phyloP scores from a whole-genome alignment of 2,888 invertebrate genomes.

The Argyresthia albistria region DNA sequence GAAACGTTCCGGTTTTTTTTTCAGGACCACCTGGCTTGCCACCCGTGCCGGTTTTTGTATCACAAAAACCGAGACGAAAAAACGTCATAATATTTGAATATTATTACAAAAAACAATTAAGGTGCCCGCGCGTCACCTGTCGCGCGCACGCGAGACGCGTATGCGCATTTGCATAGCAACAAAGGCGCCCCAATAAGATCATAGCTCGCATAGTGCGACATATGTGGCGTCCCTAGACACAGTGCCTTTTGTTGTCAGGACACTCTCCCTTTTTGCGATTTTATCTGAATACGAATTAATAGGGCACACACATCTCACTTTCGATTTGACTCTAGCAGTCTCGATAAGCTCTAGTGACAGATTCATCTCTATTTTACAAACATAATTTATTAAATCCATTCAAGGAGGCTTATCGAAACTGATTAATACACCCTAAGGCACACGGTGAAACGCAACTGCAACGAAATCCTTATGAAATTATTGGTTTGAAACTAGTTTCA shows the following conservation, averaged over 20 bases:
- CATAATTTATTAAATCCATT: no score
- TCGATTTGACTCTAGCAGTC: no score
- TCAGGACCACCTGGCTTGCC: constrained; percentile 64
- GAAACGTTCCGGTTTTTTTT: constrained; percentile 33
- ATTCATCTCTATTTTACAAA: no score
- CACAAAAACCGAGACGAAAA: constrained; percentile 51
- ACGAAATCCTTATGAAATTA: no score
- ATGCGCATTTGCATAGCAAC: constrained; percentile 65
- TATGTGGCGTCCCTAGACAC: constrained; percentile 5
- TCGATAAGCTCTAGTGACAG: no score
- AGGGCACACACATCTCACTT: no score
- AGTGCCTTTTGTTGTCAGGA: constrained; percentile 23
- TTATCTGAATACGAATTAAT: constrained; percentile 16
- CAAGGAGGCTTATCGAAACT: no score
- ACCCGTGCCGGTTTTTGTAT: constrained; percentile 46
- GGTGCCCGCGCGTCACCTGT: constrained; percentile 68
- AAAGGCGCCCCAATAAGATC: constrained; percentile 21
- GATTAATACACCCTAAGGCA: no score
- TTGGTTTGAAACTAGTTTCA: no score
- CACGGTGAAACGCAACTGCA: no score
- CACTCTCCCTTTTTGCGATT: constrained; percentile 23
- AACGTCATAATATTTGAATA: constrained; percentile 71
- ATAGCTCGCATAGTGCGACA: background rate
- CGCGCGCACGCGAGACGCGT: constrained; percentile 44
- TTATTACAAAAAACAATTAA: constrained; percentile 70